Evolutionary conservation across 2,113 vertebrate species (phyloP).

Genomic region (Grallaria varia): DNA sequence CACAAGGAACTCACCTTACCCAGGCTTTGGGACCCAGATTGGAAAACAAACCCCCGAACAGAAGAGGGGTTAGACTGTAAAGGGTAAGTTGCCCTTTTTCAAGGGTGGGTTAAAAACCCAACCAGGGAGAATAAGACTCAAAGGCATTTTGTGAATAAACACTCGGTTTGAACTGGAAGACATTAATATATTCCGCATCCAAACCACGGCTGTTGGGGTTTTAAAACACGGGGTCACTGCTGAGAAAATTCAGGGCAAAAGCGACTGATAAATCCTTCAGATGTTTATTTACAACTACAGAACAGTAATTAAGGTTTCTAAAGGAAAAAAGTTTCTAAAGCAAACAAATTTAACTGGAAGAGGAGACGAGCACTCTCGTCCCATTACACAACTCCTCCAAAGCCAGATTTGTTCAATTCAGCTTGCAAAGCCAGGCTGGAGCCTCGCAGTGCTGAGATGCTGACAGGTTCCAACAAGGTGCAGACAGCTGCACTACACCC

Average conservation of each 20-base stretch:
- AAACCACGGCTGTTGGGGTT: fast-evolving
- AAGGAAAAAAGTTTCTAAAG: neutral
- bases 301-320: neutral
- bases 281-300: neutral
- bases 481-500: neutral
- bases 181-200: fast-evolving
- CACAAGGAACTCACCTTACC: neutral
- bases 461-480: neutral
- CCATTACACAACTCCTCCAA: neutral
- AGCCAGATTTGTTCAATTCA: neutral
- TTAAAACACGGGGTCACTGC: neutral
- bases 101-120: neutral
- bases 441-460: neutral
- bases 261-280: neutral
- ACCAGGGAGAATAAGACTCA: neutral
- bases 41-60: neutral
- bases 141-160: neutral
- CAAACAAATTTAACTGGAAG: neutral
- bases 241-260: neutral
- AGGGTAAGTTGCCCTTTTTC: neutral
- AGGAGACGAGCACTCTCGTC: neutral
- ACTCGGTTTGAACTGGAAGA: neutral
- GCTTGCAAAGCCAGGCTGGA: neutral
- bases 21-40: neutral
- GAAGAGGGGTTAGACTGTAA: neutral